A percentile compares a stretch with the other conserved stretches of the same genome.
Evolutionary conservation across 2,797 vertebrate species (phyloP).

Genomic region (Microcaecilia unicolor): DNA sequence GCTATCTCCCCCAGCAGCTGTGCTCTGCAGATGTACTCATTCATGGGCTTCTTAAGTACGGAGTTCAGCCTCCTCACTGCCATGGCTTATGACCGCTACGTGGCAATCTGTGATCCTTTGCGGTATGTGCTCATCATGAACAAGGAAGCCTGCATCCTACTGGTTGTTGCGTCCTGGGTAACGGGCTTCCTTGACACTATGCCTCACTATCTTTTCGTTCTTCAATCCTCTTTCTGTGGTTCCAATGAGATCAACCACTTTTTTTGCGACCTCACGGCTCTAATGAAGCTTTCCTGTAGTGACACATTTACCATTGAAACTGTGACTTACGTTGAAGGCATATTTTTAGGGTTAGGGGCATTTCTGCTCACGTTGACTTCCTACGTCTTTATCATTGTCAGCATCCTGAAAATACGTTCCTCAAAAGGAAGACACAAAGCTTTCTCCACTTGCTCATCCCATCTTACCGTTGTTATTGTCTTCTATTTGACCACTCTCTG

Average conservation of each 20-base stretch:
- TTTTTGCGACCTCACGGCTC: slow-evolving; percentile 31
- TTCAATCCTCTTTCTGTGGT: slow-evolving; percentile 30
- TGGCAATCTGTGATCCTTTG: not conserved
- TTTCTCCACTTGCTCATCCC: slow-evolving; percentile 5
- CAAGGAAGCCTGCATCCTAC: not conserved
- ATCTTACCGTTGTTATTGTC: slow-evolving; percentile 6
- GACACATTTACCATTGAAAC: slow-evolving; percentile 8
- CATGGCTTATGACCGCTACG: slow-evolving; percentile 1
- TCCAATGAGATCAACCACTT: slow-evolving; percentile 32
- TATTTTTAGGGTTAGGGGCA: slow-evolving; percentile 2
- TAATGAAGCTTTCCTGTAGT: slow-evolving; percentile 31
- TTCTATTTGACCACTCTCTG: slow-evolving; percentile 10
- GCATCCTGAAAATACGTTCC: slow-evolving; percentile 8
- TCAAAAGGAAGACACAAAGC: not conserved
- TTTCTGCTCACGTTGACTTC: slow-evolving; percentile 3
- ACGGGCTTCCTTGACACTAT: slow-evolving; percentile 33
- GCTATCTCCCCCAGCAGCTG: not conserved
- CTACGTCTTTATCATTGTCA: slow-evolving; percentile 3
- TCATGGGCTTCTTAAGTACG: not conserved
- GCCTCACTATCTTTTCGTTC: slow-evolving; percentile 23
- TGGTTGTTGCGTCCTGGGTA: slow-evolving; percentile 23
- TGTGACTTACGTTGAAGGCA: slow-evolving; percentile 1
- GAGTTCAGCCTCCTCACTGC: not conserved
- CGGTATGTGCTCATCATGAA: not conserved
- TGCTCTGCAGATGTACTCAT: not conserved